phyloP scores from a whole-genome alignment of 2,888 invertebrate genomes.

The Leptothorax acervorum region DNA sequence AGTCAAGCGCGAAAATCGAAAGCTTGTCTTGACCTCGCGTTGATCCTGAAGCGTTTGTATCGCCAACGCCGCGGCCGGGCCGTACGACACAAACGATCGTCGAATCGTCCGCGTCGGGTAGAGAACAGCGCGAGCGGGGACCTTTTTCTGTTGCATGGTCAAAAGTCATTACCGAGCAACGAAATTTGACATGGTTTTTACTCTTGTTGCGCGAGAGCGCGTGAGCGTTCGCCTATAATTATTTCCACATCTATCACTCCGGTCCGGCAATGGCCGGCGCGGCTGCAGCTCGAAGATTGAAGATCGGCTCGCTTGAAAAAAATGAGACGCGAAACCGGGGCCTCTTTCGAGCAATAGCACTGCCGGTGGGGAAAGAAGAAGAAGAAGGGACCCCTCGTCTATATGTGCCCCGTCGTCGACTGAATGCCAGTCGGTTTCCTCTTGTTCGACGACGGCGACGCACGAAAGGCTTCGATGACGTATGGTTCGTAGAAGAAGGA shows the following conservation, averaged over 20 bases:
- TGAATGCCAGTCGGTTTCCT: slow-evolving; percentile 76
- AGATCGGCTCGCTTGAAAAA: slow-evolving; percentile 80
- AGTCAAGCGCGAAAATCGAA: slow-evolving; percentile 34
- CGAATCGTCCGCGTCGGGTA: slow-evolving; percentile 46
- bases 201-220: slow-evolving; percentile 80
- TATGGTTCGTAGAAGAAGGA: slow-evolving; percentile 76
- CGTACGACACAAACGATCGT: slow-evolving; percentile 57
- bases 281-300: slow-evolving; percentile 79
- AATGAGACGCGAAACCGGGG: slow-evolving; percentile 79
- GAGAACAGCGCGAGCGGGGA: slow-evolving; percentile 46
- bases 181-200: slow-evolving; percentile 85
- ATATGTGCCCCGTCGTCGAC: slow-evolving; percentile 74
- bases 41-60: slow-evolving; percentile 32
- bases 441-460: slow-evolving; percentile 75
- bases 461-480: slow-evolving; percentile 77
- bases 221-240: slow-evolving; percentile 84
- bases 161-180: slow-evolving; percentile 82
- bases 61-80: background rate
- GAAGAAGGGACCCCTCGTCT: slow-evolving; percentile 68
- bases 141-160: slow-evolving; percentile 80
- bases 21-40: slow-evolving; percentile 49
- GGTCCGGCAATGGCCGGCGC: slow-evolving; percentile 75
- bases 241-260: slow-evolving; percentile 85
- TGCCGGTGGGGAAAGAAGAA: slow-evolving; percentile 60
- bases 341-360: slow-evolving; percentile 76